Base-by-base conservation (phyloP, 2,113 vertebrate species). In the Nanorana parkeri region DNA sequence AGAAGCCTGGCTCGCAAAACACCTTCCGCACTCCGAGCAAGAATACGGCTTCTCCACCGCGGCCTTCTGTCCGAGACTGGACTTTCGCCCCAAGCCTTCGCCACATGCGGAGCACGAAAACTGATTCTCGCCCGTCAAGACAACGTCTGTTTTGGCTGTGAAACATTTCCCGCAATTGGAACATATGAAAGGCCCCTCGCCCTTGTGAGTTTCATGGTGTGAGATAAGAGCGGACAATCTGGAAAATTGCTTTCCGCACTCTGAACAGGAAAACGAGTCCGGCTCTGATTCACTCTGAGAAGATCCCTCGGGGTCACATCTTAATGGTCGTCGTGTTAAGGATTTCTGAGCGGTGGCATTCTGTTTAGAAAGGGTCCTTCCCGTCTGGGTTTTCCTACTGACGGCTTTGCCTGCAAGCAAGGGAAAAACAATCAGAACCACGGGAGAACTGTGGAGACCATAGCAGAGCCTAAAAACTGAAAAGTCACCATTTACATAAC, bases 231-330 rank as follows among this genome's bases (percentile, higher is more conserved):
- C 41, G 41, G 41, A 13, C 41, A 83, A 64, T n/a, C 88, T 79
- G 15, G 86, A 80, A 77, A 88, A 90, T 17, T 36, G 68, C 71
- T 67, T 72, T 4, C 63, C 21, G 0, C 86, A 88, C 11, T 86
- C 75, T 3, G 28, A 13, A 66, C 88, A 87, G 0, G 29, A 68
- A 24, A 56, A 87, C 5, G 87, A 76, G 47, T 86, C 32, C 32
- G 8, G 88, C 78, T 89, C 54, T 0, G 41, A 47, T 47, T 13
- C 0, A 47, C 41, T 11, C 1, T 2, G 41, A 13, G 2, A 15
- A 13, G 41, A 10, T 47, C 13, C 13, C 41, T 47, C 41, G 1
- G 13, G 41, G 41, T 47, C 3, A 47, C 41, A 47, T 8, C 8
- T 8, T 13, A 13, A 8, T 10, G 13, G 13, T 13, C 13, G 6